Percentiles rank a stretch among this genome's conserved stretches.
Conservation (phyloP, 1,140 invertebrate species). For the Sycophila sp. region DNA sequence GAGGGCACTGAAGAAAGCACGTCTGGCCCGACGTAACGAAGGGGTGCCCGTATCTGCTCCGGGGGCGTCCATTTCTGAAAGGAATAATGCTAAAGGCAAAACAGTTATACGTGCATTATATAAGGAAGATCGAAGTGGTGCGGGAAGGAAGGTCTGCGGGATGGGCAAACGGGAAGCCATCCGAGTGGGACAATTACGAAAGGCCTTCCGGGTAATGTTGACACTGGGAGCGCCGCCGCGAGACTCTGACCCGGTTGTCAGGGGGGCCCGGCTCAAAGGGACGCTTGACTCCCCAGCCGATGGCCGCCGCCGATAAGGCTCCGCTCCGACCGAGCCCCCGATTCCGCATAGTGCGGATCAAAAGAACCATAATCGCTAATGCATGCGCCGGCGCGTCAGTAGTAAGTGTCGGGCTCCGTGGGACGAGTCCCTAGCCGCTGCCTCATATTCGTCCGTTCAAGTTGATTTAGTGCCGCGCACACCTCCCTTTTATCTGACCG, state of each 20-base stretch:
- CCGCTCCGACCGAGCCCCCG: slow-evolving; percentile 25
- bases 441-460: not conserved
- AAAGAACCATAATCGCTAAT: slow-evolving; percentile 19
- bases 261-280: slow-evolving; percentile 45
- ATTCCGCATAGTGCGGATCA: slow-evolving; percentile 15
- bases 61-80: not conserved
- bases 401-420: not conserved
- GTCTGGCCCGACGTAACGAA: not conserved
- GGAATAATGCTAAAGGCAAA: not conserved
- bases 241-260: slow-evolving; percentile 50
- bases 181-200: slow-evolving; percentile 48
- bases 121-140: slow-evolving; percentile 3
- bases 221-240: slow-evolving; percentile 47
- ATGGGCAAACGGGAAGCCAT: too few species aligned
- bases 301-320: slow-evolving; percentile 51
- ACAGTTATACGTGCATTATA: not conserved
- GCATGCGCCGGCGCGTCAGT: not conserved
- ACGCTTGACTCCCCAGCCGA: slow-evolving; percentile 43
- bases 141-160: too few species aligned
- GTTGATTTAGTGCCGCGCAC: not conserved
- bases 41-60: not conserved
- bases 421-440: not conserved
- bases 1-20: not conserved
- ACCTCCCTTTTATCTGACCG: not conserved
- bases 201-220: slow-evolving; percentile 53